Evolutionary conservation across 2,797 vertebrate genomes (phyloP), one percentile per base, ranked within the genome.

Genomic region (Poeciliopsis turneri): DNA sequence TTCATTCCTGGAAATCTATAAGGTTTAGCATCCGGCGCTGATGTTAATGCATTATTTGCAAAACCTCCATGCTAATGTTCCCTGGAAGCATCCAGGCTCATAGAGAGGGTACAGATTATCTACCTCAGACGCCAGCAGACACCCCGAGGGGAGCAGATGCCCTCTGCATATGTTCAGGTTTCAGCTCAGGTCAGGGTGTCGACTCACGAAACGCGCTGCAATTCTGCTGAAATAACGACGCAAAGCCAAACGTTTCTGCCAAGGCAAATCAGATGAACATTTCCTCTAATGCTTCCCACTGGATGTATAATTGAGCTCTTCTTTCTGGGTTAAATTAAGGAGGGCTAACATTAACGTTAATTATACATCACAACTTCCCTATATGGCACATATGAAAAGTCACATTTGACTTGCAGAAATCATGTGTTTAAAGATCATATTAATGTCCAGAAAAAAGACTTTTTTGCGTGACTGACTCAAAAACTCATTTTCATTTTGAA

Each of bases 41-140:
- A 45, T 72, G 43, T 82, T 92, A 79, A 92, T 90, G 85, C 89
- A 77, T 93, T 91, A 92, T 92, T 92, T 89, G 84, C 70, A 78
- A 86, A 53, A 36, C 11, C 68, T 70, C 5, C 12, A 16, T 28
- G 12, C 25, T 23, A 70, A 28, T 45, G 41, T 46, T 69, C 41
- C 41, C 41, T 70, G 68, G 41, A 78, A 91, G 89, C 83, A 82
- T 61, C 78, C 28, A 39, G 59, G 75, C 74, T 74, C 76, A 71
- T 77, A 0, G 53, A 12, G 15, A 36, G 28, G 78, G 72, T 55
- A 30, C 81, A 66, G 84, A 79, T 82, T 71, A 12, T 82, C 75
- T 86, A 82, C 82, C 46, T 74, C 2, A 61, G 78, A 89, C 89
- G 69, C 88, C 80, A 72, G 8, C 25, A 33, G 84, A 90, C 80